A percentile compares a stretch with the other conserved stretches of the same genome.
Evolutionary conservation across 2,888 invertebrate genomes (phyloP).

Genomic region (Nasonia oneida): DNA sequence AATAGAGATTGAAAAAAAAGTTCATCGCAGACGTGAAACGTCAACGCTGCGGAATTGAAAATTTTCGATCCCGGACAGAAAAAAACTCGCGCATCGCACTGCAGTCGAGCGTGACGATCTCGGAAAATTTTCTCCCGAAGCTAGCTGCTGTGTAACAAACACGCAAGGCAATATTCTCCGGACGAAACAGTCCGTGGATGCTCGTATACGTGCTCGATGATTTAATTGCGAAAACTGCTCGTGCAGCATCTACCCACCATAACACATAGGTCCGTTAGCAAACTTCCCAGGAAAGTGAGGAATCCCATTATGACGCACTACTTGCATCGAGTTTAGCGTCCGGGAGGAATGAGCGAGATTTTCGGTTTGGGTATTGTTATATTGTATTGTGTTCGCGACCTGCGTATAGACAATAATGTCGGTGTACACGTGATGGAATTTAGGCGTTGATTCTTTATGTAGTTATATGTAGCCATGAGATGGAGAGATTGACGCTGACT

Average conservation of each 20-base stretch:
- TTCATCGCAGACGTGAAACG: too few relatives aligned
- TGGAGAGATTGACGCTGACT: not conserved
- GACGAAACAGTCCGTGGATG: not conserved
- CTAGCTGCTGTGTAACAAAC: not conserved
- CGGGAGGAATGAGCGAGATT: not conserved
- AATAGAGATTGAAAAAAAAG: too few relatives aligned
- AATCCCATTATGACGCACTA: conserved; percentile 28
- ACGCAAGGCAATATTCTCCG: not conserved
- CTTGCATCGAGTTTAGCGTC: not conserved
- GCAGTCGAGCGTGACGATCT: too few relatives aligned
- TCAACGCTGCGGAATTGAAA: too few relatives aligned
- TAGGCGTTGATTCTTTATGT: not conserved
- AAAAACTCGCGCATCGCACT: too few relatives aligned
- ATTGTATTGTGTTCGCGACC: not conserved
- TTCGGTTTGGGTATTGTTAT: not conserved
- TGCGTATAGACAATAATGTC: not conserved
- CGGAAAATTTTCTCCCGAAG: not conserved
- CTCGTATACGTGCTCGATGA: not conserved
- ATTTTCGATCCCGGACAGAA: too few relatives aligned
- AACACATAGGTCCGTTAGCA: not conserved
- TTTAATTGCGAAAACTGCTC: conserved; percentile 17
- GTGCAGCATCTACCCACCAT: not conserved
- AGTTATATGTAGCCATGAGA: not conserved
- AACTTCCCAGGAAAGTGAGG: conserved; percentile 16
- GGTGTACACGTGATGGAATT: not conserved